Conservation (phyloP, 2,113 vertebrate genomes). For the Gobio gobio region DNA sequence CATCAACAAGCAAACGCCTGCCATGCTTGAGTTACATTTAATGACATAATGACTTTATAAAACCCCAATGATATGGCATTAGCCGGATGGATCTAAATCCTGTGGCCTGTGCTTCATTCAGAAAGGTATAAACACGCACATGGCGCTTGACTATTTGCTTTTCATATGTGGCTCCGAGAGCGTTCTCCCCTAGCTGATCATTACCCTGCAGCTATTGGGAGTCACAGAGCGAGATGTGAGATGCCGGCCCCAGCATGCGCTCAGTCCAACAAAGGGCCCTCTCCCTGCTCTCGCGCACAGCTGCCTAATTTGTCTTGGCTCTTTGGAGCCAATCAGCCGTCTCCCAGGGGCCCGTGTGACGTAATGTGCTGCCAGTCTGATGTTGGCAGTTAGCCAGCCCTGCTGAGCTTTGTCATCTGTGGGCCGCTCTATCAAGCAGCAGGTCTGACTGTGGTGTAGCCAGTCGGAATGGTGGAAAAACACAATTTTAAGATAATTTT, state of each 20-base stretch:
- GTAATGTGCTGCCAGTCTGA: constrained; percentile 67
- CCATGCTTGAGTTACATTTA: background rate
- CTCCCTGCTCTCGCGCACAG: constrained; percentile 68
- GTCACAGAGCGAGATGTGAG: constrained; percentile 47
- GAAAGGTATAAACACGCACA: background rate
- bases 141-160: constrained; percentile 25
- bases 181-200: constrained; percentile 22
- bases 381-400: constrained; percentile 71
- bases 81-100: background rate
- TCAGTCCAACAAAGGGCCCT: constrained; percentile 63
- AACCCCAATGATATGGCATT: no score
- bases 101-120: background rate
- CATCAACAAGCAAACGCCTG: background rate
- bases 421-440: constrained; percentile 70
- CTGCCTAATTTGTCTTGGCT: constrained; percentile 78
- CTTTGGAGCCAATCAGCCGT: constrained; percentile 68
- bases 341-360: constrained; percentile 70
- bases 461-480: background rate
- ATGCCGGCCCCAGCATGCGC: constrained; percentile 30
- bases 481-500: background rate
- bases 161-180: constrained; percentile 5
- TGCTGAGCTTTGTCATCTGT: constrained; percentile 70
- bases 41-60: background rate
- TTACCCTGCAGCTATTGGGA: constrained; percentile 47
- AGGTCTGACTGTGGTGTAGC: constrained; percentile 35